Evolutionary conservation across 2,888 invertebrate species (phyloP).

Genomic region (Dolichomitus sp.): DNA sequence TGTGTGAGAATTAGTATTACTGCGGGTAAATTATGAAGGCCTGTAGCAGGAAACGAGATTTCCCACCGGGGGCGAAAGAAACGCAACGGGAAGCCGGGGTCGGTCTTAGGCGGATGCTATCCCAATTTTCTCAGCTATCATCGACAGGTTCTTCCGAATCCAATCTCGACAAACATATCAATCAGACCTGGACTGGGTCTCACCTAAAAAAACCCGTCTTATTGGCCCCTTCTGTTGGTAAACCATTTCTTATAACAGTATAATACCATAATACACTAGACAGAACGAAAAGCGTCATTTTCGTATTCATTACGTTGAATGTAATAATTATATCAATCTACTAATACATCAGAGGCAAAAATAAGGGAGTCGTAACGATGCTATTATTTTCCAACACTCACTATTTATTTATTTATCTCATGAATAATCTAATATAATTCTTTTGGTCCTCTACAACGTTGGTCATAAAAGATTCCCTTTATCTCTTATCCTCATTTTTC

Average conservation of each 20-base stretch:
- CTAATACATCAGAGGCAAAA: neutral
- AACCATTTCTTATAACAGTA: conserved; percentile 3
- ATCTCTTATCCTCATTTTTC: too few relatives aligned
- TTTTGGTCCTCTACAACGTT: too few relatives aligned
- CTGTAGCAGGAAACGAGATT: conserved; percentile 29
- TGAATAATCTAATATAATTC: too few relatives aligned
- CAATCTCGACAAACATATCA: conserved; percentile 55
- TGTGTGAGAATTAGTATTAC: conserved; percentile 4
- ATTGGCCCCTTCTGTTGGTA: neutral
- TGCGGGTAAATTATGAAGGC: conserved; percentile 32
- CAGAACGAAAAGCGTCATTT: neutral
- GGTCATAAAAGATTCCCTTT: too few relatives aligned
- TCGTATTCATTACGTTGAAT: neutral
- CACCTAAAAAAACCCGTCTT: conserved; percentile 1
- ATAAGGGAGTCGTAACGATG: neutral
- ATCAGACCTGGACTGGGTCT: conserved; percentile 49
- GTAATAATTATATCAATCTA: neutral
- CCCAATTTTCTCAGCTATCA: conserved; percentile 52
- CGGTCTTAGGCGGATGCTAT: conserved; percentile 30
- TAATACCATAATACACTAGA: neutral
- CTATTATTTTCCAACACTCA: too few relatives aligned
- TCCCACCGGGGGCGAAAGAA: conserved; percentile 17
- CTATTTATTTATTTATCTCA: too few relatives aligned
- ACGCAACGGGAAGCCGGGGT: neutral
- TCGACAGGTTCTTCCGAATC: conserved; percentile 34